Base-by-base conservation (phyloP, 2,888 invertebrate genomes). In the Cataglyphis rosenhaueri region DNA sequence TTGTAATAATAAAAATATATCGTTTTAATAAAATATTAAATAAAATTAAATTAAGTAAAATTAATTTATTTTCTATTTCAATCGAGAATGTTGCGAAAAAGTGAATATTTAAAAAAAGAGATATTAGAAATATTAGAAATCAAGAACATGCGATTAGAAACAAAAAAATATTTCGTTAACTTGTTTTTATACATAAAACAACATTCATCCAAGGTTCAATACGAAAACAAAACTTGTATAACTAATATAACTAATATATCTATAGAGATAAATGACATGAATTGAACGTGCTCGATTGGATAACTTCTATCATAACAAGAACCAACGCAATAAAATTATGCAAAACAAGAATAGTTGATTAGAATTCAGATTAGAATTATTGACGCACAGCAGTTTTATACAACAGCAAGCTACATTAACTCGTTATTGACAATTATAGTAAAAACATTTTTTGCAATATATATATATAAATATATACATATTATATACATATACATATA, bases 11-110 rank as follows among this genome's bases (percentile, higher is more conserved):
- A 93, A 93, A 52, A 52, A 52, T 2, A 92, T 93, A 92, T 93
- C 91, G 91, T 93, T 93, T 93, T 92, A 94, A 94, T 94, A 93
- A 93, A 94, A 92, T 82, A 86, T 90, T 88, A 85, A 88, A 83
- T 82, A 89, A 83, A 82, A 35, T 57, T 1, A 78, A 68, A 68
- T 6, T 44, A 0, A 0, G 25, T 25, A 25, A 25, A 25, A 25
- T 25, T 25, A 44, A 32, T 78, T 15, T 12, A 6, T 29, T 44
- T 29, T 41, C 21, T 18, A 5, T 18, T 10, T 9, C n/a, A 3
- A 21, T 18, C 41, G 0, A 78, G 3, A 32, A 29, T 15, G 1
- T 12, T 52, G 29, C 9, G 32, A 52, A 32, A 62, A n/a, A 35
- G 3, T 4, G 2, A 10, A 18, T 0, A 62, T 48, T 74, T 21